phyloP scores from a whole-genome alignment of 1,140 invertebrate genomes.

The Anastatus disparis region DNA sequence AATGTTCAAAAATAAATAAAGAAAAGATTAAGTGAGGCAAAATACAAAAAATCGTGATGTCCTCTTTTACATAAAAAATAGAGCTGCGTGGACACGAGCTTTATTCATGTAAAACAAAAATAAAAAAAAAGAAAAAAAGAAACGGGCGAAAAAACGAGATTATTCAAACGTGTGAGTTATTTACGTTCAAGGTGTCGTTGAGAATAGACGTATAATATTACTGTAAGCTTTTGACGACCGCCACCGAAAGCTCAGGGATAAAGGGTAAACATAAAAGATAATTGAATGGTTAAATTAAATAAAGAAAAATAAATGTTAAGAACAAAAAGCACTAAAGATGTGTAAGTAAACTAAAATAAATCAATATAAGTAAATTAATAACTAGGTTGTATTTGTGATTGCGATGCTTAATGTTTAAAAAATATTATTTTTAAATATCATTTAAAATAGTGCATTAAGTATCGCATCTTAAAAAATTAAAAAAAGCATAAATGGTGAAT shows the following conservation, averaged over 20 bases:
- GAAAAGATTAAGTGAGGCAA: slow-evolving; percentile 58
- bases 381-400: no score
- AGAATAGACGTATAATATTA: slow-evolving; percentile 39
- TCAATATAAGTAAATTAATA: neutral
- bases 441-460: no score
- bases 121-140: slow-evolving; percentile 13
- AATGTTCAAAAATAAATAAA: slow-evolving; percentile 36
- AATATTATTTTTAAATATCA: no score
- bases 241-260: slow-evolving; percentile 62
- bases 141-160: slow-evolving; percentile 33
- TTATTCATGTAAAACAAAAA: neutral
- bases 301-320: slow-evolving; percentile 20
- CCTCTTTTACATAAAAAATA: slow-evolving; percentile 42
- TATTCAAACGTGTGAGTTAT: slow-evolving; percentile 40
- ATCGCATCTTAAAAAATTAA: slow-evolving; percentile 27
- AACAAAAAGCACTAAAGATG: neutral
- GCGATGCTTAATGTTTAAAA: neutral
- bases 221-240: slow-evolving; percentile 59
- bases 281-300: slow-evolving; percentile 31
- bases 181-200: slow-evolving; percentile 32
- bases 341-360: neutral
- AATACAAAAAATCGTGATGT: slow-evolving; percentile 62
- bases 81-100: slow-evolving; percentile 38
- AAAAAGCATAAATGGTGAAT: slow-evolving; percentile 37
- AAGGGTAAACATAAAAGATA: slow-evolving; percentile 44